phyloP scores from a whole-genome alignment of 2,797 vertebrate species.

The Pelobates cultripes region DNA sequence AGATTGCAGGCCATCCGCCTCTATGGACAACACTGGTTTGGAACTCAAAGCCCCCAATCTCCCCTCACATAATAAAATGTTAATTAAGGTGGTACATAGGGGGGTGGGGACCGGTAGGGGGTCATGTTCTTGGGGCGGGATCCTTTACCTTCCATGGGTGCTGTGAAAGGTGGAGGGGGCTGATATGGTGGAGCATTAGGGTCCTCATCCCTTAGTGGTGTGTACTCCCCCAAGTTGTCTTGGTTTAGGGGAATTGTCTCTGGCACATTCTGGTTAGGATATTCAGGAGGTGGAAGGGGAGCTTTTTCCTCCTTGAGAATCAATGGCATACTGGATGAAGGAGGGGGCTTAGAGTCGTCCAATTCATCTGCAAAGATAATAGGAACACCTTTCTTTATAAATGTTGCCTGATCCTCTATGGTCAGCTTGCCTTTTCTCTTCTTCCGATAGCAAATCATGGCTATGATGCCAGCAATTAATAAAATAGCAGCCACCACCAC shows the following conservation, averaged over 20 bases:
- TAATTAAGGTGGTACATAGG: constrained; percentile 95
- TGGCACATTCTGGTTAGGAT: constrained; percentile 90
- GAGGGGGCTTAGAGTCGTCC: constrained; percentile 93
- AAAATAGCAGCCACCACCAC: constrained; percentile 95
- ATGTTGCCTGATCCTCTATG: constrained; percentile 97
- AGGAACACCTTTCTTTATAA: constrained; percentile 97
- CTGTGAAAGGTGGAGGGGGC: constrained; percentile 94
- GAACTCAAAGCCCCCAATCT: constrained; percentile 81
- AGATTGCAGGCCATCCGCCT: constrained; percentile 69
- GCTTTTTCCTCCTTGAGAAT: constrained; percentile 98
- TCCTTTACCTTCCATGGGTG: constrained; percentile 95
- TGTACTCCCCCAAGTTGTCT: constrained; percentile 92
- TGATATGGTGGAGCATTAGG: constrained; percentile 94
- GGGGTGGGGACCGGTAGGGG: constrained; percentile 94
- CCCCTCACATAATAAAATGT: constrained; percentile 66
- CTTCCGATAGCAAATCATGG: constrained; percentile 98
- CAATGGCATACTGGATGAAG: constrained; percentile 94
- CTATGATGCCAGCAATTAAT: constrained; percentile 91
- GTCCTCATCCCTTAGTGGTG: constrained; percentile 92
- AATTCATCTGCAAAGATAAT: constrained; percentile 97
- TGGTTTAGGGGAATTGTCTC: constrained; percentile 94
- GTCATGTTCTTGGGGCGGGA: constrained; percentile 99
- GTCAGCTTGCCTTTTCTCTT: constrained; percentile 96
- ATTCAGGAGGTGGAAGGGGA: constrained; percentile 92
- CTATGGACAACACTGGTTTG: constrained; percentile 82